Conservation (phyloP, 1,140 invertebrate genomes). For the Procambarus virginalis region DNA sequence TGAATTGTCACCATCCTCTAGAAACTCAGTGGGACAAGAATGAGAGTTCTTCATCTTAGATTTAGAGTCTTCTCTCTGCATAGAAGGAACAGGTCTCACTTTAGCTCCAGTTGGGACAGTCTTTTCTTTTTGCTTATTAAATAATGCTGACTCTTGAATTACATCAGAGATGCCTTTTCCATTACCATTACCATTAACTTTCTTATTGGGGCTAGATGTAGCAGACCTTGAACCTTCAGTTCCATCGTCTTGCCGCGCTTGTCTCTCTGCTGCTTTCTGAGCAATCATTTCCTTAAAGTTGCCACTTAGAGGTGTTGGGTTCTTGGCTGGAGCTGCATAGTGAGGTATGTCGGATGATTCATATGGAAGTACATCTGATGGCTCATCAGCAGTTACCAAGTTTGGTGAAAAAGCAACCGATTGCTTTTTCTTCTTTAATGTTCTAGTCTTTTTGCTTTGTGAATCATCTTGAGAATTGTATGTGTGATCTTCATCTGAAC, state of each 20-base stretch:
- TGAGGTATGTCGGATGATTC: slow-evolving; percentile 46
- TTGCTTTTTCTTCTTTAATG: slow-evolving; percentile 70
- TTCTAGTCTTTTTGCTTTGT: slow-evolving; percentile 56
- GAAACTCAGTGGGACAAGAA: slow-evolving; percentile 87
- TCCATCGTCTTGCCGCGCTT: slow-evolving; percentile 68
- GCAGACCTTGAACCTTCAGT: slow-evolving; percentile 58
- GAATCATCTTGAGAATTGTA: slow-evolving; percentile 63
- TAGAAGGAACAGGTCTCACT: slow-evolving; percentile 20
- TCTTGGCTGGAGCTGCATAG: slow-evolving; percentile 67
- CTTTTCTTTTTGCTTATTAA: slow-evolving; percentile 71
- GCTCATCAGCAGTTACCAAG: slow-evolving; percentile 50
- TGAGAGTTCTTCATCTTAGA: slow-evolving; percentile 83
- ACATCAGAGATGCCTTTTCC: slow-evolving; percentile 61
- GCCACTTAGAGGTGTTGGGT: slow-evolving; percentile 29
- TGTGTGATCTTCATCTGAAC: slow-evolving; percentile 74
- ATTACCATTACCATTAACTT: slow-evolving; percentile 57
- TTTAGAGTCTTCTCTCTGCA: slow-evolving; percentile 54
- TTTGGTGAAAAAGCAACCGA: slow-evolving; percentile 66
- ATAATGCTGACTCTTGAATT: slow-evolving; percentile 67
- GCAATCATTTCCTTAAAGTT: slow-evolving; percentile 72
- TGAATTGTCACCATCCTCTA: slow-evolving; percentile 86
- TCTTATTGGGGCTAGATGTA: slow-evolving; percentile 65
- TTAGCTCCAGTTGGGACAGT: slow-evolving; percentile 64
- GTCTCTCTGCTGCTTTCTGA: slow-evolving; percentile 72
- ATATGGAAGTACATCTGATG: slow-evolving; percentile 18